Evolutionary conservation across 2,888 invertebrate genomes (phyloP).

Genomic region (Lapara coniferarum): DNA sequence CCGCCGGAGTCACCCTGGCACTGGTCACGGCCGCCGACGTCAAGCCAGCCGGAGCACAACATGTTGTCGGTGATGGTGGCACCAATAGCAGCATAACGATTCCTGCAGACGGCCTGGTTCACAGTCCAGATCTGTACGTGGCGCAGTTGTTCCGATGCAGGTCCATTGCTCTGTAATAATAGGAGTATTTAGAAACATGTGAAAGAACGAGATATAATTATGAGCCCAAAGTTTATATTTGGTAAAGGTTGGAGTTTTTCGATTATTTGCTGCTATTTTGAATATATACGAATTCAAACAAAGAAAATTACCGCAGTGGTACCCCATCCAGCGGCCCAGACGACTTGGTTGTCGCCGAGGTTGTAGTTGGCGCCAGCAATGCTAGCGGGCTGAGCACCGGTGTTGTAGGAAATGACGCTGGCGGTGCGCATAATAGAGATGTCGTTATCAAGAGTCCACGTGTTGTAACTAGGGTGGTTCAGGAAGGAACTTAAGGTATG

Average conservation of each 20-base stretch:
- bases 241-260: too few relatives aligned
- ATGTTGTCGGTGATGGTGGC: conserved; percentile 47
- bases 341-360: conserved; percentile 49
- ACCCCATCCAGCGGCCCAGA: conserved; percentile 71
- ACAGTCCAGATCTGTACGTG: conserved; percentile 51
- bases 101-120: conserved; percentile 43
- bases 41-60: conserved; percentile 62
- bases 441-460: conserved; percentile 48
- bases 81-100: conserved; percentile 37
- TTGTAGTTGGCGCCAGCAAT: conserved; percentile 52
- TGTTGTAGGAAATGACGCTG: conserved; percentile 38
- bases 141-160: conserved; percentile 40
- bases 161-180: conserved; percentile 31
- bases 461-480: conserved; percentile 58
- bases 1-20: conserved; percentile 67
- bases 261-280: too few relatives aligned
- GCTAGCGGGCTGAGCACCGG: conserved; percentile 41
- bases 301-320: conserved; percentile 48
- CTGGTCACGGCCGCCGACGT: conserved; percentile 65
- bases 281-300: not conserved
- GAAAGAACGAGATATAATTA: not conserved
- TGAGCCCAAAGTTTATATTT: too few relatives aligned
- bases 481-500: conserved; percentile 36
- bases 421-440: conserved; percentile 54
- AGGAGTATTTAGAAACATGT: not conserved